Conservation (phyloP, 2,888 invertebrate genomes). For the Eumacrocentrus americanus region DNA sequence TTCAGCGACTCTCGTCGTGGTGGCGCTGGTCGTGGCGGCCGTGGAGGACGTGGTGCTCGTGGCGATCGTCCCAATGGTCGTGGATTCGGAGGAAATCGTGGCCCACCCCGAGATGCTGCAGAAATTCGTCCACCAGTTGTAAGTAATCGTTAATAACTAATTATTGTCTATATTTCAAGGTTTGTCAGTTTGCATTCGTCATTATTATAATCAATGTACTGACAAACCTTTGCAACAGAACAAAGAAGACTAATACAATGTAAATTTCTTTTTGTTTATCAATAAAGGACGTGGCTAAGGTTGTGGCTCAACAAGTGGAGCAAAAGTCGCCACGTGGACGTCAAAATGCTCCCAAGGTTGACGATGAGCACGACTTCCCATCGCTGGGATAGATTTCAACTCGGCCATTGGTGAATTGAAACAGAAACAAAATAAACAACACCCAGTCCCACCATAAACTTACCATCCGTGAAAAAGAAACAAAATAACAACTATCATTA, state of each 20-base stretch:
- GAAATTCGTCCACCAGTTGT: conserved; percentile 56
- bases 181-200: neutral
- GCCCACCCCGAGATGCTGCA: conserved; percentile 51
- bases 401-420: conserved; percentile 10
- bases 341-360: conserved; percentile 81
- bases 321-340: conserved; percentile 59
- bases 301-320: conserved; percentile 39
- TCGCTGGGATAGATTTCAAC: conserved; percentile 74
- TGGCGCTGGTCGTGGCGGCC: conserved; percentile 70
- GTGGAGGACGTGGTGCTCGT: conserved; percentile 68
- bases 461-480: conserved; percentile 19
- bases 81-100: conserved; percentile 53
- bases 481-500: conserved; percentile 37
- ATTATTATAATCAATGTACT: no score
- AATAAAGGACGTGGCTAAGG: conserved; percentile 34
- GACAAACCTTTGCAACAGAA: no score
- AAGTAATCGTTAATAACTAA: conserved; percentile 35
- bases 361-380: conserved; percentile 95
- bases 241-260: no score
- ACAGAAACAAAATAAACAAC: conserved; percentile 12
- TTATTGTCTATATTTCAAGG: neutral
- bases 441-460: conserved; percentile 12
- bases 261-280: conserved; percentile 3
- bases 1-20: conserved; percentile 82
- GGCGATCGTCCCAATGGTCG: conserved; percentile 62